Evolutionary conservation across 30 jellyfish, hydroid and myxozoan genomes (phyloP).

Genomic region (Calvadosia cruxmelitensis): DNA sequence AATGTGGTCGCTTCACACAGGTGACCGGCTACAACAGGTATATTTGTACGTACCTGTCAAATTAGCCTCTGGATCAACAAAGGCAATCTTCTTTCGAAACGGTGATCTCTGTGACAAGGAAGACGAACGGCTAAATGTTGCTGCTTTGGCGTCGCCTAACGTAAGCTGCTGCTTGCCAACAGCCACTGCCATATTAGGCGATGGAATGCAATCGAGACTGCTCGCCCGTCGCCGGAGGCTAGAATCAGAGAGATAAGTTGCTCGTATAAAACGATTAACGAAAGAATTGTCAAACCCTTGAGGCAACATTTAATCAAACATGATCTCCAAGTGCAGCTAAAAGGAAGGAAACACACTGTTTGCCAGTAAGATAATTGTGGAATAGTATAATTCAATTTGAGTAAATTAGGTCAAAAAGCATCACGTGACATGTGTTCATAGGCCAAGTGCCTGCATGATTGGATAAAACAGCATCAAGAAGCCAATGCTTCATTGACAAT

Average conservation of each 20-base stretch:
- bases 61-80: constrained; percentile 56
- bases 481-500: too few relatives aligned
- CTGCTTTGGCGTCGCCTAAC: constrained; percentile 1
- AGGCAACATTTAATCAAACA: too few relatives aligned
- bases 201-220: constrained; percentile 83
- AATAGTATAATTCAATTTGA: too few relatives aligned
- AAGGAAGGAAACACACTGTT: too few relatives aligned
- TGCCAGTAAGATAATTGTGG: too few relatives aligned
- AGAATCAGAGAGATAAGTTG: neutral
- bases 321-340: too few relatives aligned
- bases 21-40: neutral
- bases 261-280: too few relatives aligned
- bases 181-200: constrained; percentile 44
- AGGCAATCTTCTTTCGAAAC: constrained; percentile 66
- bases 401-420: too few relatives aligned
- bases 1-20: constrained; percentile 2
- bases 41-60: constrained; percentile 34
- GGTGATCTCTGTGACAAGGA: constrained; percentile 92
- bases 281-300: too few relatives aligned
- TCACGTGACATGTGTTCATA: too few relatives aligned
- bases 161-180: constrained; percentile 10
- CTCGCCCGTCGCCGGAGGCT: constrained; percentile 95
- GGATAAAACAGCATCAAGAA: too few relatives aligned
- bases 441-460: too few relatives aligned
- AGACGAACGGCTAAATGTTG: constrained; percentile 56